These are phyloP conservation scores for Zosterops lateralis DNA, from an alignment of 2,113 vertebrate genomes.

Conservation along the genomic window DNA sequence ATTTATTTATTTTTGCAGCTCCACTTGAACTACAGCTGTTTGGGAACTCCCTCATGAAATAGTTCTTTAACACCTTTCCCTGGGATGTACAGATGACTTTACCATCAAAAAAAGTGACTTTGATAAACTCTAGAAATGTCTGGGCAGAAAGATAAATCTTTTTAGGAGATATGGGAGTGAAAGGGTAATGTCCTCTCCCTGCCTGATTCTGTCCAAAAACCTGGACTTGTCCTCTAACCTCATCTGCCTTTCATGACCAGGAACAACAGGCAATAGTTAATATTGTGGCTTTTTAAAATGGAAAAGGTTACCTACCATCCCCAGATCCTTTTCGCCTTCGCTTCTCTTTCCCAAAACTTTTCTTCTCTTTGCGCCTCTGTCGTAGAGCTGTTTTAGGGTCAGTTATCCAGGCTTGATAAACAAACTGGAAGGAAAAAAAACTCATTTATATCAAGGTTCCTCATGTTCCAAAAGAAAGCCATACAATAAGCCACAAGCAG, in stretches of 20 bases:
- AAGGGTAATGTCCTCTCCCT: background rate
- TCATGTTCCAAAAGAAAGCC: conserved; percentile 9
- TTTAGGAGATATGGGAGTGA: background rate
- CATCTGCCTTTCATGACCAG: background rate
- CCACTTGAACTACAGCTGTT: background rate
- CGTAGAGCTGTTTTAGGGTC: conserved; percentile 92
- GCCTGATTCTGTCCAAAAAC: background rate
- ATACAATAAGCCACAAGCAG: background rate
- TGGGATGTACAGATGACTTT: background rate
- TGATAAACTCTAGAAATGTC: background rate
- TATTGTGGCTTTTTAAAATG: fast-evolving
- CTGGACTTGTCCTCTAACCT: background rate
- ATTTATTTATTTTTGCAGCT: background rate
- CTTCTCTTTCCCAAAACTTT: conserved; percentile 80
- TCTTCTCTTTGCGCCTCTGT: conserved; percentile 84
- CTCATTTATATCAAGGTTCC: conserved; percentile 41
- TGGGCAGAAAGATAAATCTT: background rate
- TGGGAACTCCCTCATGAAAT: background rate
- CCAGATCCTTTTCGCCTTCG: conserved; percentile 73
- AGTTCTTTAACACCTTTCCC: background rate
- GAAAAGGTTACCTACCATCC: conserved; percentile 72
- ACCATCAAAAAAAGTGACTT: background rate
- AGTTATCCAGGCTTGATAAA: conserved; percentile 97
- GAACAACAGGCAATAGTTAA: background rate
- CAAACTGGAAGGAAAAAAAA: conserved; percentile 79